phyloP scores from a whole-genome alignment of 64 coral and sea anemone genomes.

The Catalaphyllia jardinei region DNA sequence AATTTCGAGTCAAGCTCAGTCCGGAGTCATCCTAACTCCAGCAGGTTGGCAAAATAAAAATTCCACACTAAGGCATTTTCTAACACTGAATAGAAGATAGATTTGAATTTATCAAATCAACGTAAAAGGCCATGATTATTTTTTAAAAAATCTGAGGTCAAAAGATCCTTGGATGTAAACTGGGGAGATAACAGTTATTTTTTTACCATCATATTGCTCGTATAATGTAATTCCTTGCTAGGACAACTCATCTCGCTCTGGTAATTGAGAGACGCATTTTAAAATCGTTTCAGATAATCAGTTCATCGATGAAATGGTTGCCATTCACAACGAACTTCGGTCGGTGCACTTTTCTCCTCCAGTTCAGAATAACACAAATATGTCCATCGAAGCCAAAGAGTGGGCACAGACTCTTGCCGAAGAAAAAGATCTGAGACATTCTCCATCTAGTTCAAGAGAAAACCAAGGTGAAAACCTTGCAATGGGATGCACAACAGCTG shows the following conservation, averaged over 20 bases:
- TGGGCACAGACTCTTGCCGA: conserved; percentile 37
- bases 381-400: conserved; percentile 46
- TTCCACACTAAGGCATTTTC: no score
- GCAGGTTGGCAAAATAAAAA: not conserved
- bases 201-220: no score
- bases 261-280: not conserved
- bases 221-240: no score
- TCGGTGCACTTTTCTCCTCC: conserved; percentile 56
- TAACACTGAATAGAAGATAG: no score
- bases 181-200: no score
- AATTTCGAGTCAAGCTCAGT: no score
- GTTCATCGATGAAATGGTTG: conserved; percentile 42
- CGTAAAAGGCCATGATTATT: no score
- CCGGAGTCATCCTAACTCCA: not conserved
- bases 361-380: conserved; percentile 48
- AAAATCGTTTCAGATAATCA: conserved; percentile 23
- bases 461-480: conserved; percentile 50
- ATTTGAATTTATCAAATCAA: no score
- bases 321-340: conserved; percentile 72
- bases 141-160: no score
- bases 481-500: conserved; percentile 45
- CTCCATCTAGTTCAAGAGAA: conserved; percentile 3
- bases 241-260: no score
- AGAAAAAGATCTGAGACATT: conserved; percentile 41
- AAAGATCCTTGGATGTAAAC: no score